phyloP scores from a whole-genome alignment of 2,888 invertebrate species.

The Cantharis flavilabris region DNA sequence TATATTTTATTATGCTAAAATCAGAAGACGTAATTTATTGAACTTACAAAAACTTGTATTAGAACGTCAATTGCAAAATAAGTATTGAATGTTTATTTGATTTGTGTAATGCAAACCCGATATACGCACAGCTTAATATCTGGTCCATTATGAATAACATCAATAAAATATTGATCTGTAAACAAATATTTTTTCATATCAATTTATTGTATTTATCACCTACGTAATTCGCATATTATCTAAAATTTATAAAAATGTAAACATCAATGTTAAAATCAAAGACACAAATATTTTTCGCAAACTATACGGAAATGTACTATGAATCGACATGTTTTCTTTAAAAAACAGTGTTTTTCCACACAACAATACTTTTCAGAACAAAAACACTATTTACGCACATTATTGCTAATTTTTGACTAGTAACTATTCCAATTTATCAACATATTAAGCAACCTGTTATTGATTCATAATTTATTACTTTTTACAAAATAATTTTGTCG shows the following conservation, averaged over 20 bases:
- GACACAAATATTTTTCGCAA: too few relatives aligned
- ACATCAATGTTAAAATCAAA: background rate
- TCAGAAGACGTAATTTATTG: background rate
- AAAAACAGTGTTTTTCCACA: too few relatives aligned
- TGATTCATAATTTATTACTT: too few relatives aligned
- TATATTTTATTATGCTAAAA: background rate
- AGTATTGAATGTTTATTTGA: background rate
- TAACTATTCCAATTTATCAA: too few relatives aligned
- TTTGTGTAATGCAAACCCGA: background rate
- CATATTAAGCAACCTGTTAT: too few relatives aligned
- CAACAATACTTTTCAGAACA: too few relatives aligned
- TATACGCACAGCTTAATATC: background rate
- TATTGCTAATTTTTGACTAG: too few relatives aligned
- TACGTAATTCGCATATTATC: background rate
- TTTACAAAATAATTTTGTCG: too few relatives aligned
- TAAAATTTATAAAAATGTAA: background rate
- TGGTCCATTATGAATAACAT: background rate
- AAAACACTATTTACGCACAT: too few relatives aligned
- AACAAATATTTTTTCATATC: background rate
- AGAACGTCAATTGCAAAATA: background rate
- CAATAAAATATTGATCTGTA: background rate
- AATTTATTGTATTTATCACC: background rate
- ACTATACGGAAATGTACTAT: too few relatives aligned
- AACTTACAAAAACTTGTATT: background rate
- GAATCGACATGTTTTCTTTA: too few relatives aligned